Evolutionary conservation across 2,113 vertebrate species (phyloP).

Genomic region (Greenwoodochromis staneri): DNA sequence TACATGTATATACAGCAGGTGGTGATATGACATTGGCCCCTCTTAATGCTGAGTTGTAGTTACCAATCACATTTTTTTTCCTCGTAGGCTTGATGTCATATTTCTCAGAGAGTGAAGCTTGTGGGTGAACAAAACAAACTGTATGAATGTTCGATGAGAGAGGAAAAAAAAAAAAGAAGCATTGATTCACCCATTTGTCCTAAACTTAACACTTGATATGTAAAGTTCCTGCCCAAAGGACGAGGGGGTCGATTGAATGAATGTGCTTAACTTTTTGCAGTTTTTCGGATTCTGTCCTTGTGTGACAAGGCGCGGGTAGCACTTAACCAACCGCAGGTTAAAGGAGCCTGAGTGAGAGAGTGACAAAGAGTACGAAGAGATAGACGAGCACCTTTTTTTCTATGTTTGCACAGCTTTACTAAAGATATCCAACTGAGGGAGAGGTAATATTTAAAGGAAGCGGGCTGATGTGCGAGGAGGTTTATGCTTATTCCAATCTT

Average conservation of each 20-base stretch:
- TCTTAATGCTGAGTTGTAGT: constrained; percentile 67
- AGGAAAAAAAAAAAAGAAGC: background rate
- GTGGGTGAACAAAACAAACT: constrained; percentile 49
- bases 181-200: constrained; percentile 54
- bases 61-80: constrained; percentile 59
- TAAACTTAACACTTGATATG: constrained; percentile 68
- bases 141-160: constrained; percentile 58
- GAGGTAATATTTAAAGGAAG: constrained; percentile 64
- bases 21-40: constrained; percentile 66
- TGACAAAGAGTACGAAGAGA: constrained; percentile 49
- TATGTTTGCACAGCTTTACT: constrained; percentile 78
- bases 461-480: constrained; percentile 38
- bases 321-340: constrained; percentile 64
- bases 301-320: constrained; percentile 60
- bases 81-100: constrained; percentile 68
- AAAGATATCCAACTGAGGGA: constrained; percentile 66
- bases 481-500: constrained; percentile 65
- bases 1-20: constrained; percentile 74
- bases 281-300: constrained; percentile 65
- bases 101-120: constrained; percentile 63
- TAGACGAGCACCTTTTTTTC: constrained; percentile 71
- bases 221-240: constrained; percentile 65
- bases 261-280: constrained; percentile 63
- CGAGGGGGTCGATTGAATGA: constrained; percentile 50
- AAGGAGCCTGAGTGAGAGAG: constrained; percentile 53